Evolutionary conservation across 2,797 vertebrate genomes (phyloP), one percentile per base, ranked within the genome.

Genomic region (Xenops minutus): DNA sequence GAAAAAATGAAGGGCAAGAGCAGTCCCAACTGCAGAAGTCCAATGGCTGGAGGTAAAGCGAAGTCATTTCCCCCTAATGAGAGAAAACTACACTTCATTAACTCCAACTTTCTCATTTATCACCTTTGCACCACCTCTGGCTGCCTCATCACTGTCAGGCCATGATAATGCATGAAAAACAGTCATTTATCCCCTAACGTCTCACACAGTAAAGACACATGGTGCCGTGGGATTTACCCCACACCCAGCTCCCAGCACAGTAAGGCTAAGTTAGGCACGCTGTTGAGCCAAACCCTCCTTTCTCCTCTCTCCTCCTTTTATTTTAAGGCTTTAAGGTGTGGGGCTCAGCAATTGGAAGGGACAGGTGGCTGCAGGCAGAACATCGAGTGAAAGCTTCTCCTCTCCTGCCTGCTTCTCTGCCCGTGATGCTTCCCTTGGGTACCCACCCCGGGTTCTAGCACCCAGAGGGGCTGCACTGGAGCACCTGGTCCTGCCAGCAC

Each of bases 181-280:
- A 92, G 82, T 84, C 63, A 95, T 97, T 97, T 97, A 89, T 95
- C 86, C 91, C 86, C 88, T 91, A 92, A 13, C 92, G 92, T 95
- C 94, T 92, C 91, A 77, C 88, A 94, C 94, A 67, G 85, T 44
- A 89, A 95, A 97, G 92, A 93, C 81, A 78, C 22, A 84, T 10
- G 23, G 89, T 27, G 41, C 84, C 68, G 82, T 54, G 88, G 81
- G 58, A 93, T 97, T 96, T 95, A 94, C 85, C 89, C 96, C n/a
- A n/a, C 39, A 32, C 67, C 29, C 63, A 30, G 93, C 89, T 97
- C 96, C 91, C 95, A 74, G 91, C 92, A 82, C 94, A 95, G 74
- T n/a, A 67, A 93, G 32, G 95, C 95, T 97, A 95, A 97, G 97
- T 97, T 80, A 93, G 92, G 93, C 39, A 24, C 1, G 5, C 52